Evolutionary conservation across 2,888 invertebrate species (phyloP), one percentile per base, ranked within the genome.

Genomic region (Drosophila ezoana): DNA sequence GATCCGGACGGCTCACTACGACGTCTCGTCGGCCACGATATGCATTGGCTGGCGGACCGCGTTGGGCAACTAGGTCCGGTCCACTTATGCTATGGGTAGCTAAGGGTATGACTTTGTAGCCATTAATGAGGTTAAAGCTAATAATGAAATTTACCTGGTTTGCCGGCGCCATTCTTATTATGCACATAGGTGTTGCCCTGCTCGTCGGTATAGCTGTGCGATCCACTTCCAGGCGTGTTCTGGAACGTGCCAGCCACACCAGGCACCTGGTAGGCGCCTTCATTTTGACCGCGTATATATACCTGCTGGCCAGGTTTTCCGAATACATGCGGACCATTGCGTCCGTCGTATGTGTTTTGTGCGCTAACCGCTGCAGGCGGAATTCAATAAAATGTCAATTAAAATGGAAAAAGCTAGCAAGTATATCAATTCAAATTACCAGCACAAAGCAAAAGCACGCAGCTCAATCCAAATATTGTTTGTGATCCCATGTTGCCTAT

Each of bases 261-360:
- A 5, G 84, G 72, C 23, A 83, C 86, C 18, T 53, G 53, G 41
- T 83, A 86, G 4, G 53, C 0, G 0, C 86, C 82, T 16, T 79
- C 74, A 28, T 86, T 81, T 2, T 76, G 73, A 6, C 79, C 76
- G 1, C 83, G 81, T 40, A 83, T 72, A 4, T 83, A 83, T 4
- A 86, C 76, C 48, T 83, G 80, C 6, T 68, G 16, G 4, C 77
- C 81, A 9, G 81, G 75, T 0, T 40, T 2, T 0, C 81, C 81
- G n/a, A 72, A 62, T 13, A 77, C 58, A 1, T 77, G 75, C 0
- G 79, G 83, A 0, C 82, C 80, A 57, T 77, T 44, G 10, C 67
- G 79, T 11, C 82, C 82, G 23, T 79, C 82, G n/a, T 82, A 75
- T 0, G 52, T 77, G 1, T 64, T 32, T 18, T 79, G 81, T 16